Evolutionary conservation across 2,113 vertebrate genomes (phyloP).

Genomic region (Anser brachyrhynchus): DNA sequence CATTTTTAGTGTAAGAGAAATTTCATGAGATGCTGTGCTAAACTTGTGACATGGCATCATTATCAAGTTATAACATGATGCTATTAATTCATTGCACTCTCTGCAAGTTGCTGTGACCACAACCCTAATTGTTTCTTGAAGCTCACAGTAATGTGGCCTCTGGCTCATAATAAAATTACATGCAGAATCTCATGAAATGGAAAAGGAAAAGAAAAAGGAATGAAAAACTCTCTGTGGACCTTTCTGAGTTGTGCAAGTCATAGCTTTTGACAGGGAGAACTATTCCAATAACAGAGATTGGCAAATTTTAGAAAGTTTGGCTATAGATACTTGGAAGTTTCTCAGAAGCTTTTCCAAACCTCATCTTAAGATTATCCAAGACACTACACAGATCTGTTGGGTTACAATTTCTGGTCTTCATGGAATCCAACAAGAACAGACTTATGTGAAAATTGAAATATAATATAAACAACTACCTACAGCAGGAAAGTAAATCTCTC

Average conservation of each 20-base stretch:
- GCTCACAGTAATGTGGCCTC: constrained; percentile 33
- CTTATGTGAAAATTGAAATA: constrained; percentile 14
- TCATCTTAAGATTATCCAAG: constrained; percentile 50
- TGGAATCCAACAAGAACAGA: constrained; percentile 7
- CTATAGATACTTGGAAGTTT: constrained; percentile 41
- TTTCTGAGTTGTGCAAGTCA: constrained; percentile 22
- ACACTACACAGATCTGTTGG: constrained; percentile 3
- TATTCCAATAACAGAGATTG: constrained; percentile 36
- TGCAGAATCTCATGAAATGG: constrained; percentile 20
- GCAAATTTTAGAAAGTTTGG: constrained; percentile 54
- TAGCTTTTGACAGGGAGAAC: constrained; percentile 27
- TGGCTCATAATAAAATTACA: constrained; percentile 37
- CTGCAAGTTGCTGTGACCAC: constrained; percentile 30
- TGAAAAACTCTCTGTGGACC: constrained; percentile 15
- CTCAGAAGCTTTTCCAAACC: constrained; percentile 55
- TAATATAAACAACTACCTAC: constrained; percentile 38
- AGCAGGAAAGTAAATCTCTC: constrained; percentile 5
- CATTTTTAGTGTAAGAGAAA: constrained; percentile 21
- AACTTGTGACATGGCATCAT: background rate
- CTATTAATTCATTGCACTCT: constrained; percentile 29
- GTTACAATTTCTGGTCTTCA: constrained; percentile 38
- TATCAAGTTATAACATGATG: constrained; percentile 1
- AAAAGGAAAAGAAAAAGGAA: constrained; percentile 32
- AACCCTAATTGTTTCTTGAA: constrained; percentile 47
- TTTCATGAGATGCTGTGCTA: background rate